Evolutionary conservation across 2,888 invertebrate species (phyloP).

Genomic region (Yponomeuta cagnagella): DNA sequence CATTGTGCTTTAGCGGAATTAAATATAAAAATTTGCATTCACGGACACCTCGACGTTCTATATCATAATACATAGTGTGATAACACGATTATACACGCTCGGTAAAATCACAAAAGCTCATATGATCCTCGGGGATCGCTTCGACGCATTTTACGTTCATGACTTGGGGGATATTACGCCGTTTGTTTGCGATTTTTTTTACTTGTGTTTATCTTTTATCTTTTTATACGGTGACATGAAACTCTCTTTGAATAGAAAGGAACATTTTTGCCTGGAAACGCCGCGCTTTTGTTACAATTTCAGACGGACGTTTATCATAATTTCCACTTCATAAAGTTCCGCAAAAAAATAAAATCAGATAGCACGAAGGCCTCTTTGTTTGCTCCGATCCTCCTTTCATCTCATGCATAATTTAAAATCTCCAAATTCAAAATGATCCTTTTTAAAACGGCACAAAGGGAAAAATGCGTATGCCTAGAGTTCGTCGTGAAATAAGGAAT

Average conservation of each 20-base stretch:
- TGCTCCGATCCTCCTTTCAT: neutral
- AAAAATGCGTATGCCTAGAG: neutral
- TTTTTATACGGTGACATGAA: constrained; percentile 4
- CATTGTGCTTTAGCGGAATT: neutral
- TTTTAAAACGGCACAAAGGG: neutral
- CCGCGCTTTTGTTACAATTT: neutral
- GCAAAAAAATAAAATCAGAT: constrained; percentile 1
- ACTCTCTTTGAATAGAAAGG: neutral
- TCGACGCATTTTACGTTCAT: constrained; percentile 12
- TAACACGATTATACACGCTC: constrained; percentile 12
- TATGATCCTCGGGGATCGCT: constrained; percentile 2
- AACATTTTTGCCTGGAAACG: neutral
- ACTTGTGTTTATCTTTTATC: constrained; percentile 6
- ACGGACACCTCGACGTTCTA: neutral
- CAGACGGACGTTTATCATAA: neutral
- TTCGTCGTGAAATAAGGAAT: constrained; percentile 5
- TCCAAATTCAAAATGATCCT: neutral
- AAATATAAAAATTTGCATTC: neutral
- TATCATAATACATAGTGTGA: neutral
- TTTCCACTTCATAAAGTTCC: neutral
- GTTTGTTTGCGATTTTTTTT: constrained; percentile 8
- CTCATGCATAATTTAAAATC: neutral
- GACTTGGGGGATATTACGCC: constrained; percentile 2
- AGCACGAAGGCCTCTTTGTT: neutral
- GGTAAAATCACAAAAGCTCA: constrained; percentile 13